Conservation (phyloP, 2,888 invertebrate species). For the Vesta saturnalis region DNA sequence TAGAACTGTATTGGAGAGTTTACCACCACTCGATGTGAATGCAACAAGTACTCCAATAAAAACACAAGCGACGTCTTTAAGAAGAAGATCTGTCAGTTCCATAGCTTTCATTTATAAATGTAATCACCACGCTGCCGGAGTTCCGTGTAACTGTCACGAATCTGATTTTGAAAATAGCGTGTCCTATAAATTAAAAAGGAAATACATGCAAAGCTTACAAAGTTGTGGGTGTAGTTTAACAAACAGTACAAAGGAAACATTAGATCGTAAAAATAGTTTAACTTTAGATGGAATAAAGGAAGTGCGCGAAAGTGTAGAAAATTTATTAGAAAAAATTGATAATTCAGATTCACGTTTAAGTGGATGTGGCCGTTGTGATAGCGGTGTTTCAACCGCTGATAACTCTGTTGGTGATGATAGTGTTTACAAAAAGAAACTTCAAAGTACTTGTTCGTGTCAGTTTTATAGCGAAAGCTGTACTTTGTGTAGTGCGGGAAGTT, state of each 20-base stretch:
- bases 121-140: constrained; percentile 62
- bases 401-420: constrained; percentile 61
- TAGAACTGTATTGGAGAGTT: not conserved
- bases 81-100: constrained; percentile 62
- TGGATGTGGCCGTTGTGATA: constrained; percentile 67
- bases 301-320: constrained; percentile 63
- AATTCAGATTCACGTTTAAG: constrained; percentile 64
- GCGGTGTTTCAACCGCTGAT: constrained; percentile 63
- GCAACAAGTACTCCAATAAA: constrained; percentile 63
- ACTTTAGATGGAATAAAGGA: constrained; percentile 62
- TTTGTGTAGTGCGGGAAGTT: constrained; percentile 57
- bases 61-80: constrained; percentile 55
- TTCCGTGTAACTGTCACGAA: constrained; percentile 63
- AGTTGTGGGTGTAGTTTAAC: constrained; percentile 45
- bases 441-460: constrained; percentile 61
- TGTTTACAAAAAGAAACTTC: constrained; percentile 63
- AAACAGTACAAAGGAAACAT: constrained; percentile 48
- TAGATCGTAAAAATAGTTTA: constrained; percentile 60
- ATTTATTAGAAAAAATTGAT: constrained; percentile 62
- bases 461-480: constrained; percentile 59
- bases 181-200: constrained; percentile 60
- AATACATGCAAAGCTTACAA: constrained; percentile 60
- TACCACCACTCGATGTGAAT: not conserved
- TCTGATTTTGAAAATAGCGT: constrained; percentile 60
- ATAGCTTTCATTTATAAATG: constrained; percentile 63